phyloP scores from a whole-genome alignment of 1,140 invertebrate genomes.

The Heliconius himera region DNA sequence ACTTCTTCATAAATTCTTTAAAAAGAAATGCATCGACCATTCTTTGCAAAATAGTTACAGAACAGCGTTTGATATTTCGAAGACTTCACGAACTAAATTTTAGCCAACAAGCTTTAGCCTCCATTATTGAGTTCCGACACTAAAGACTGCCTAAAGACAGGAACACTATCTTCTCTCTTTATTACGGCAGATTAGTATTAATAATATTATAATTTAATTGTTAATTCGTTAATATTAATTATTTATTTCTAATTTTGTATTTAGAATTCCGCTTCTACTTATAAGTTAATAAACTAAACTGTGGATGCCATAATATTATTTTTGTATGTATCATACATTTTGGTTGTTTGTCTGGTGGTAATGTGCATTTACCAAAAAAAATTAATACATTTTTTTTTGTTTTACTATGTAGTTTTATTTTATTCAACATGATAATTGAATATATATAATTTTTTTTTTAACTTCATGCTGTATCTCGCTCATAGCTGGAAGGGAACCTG shows the following conservation, averaged over 20 bases:
- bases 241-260: constrained; percentile 68
- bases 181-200: not conserved
- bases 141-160: not conserved
- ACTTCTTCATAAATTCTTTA: too few relatives aligned
- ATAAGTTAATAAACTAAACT: constrained; percentile 62
- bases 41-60: too few relatives aligned
- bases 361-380: constrained; percentile 77
- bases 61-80: too few relatives aligned
- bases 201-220: constrained; percentile 5
- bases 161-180: not conserved
- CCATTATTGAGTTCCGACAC: too few relatives aligned
- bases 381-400: constrained; percentile 47
- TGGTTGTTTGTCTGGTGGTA: constrained; percentile 68
- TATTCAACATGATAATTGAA: not conserved
- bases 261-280: constrained; percentile 69
- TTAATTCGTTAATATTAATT: constrained; percentile 59
- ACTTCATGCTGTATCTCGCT: too few relatives aligned
- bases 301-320: constrained; percentile 57
- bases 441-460: not conserved
- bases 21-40: too few relatives aligned
- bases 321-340: constrained; percentile 55
- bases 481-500: too few relatives aligned
- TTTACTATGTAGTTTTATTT: constrained; percentile 18
- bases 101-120: too few relatives aligned
- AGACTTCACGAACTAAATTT: too few relatives aligned